Base-by-base conservation (phyloP, 2,888 invertebrate species). In the Nebria salina region DNA sequence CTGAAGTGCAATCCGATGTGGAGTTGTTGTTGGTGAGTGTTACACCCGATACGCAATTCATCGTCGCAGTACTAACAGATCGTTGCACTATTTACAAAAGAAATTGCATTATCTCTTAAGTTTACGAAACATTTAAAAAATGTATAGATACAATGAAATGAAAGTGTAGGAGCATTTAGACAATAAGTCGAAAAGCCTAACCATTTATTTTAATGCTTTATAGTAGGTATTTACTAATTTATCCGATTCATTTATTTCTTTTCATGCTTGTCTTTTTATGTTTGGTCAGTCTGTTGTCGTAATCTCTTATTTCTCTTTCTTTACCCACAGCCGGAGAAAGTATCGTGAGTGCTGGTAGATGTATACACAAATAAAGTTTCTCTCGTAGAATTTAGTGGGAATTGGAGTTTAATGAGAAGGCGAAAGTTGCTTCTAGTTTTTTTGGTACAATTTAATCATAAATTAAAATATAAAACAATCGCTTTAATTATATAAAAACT, bases 11-110 rank as follows among this genome's bases (percentile, higher is more conserved):
- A 9, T 34, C 73, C 1, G 75, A 84, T n/a, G 88, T 83, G 9
- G 79, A 82, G 66, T 83, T 83, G 41, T 82, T 82, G 65, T 83
- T 85, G 34, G 83, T 84, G 70, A 85, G 81, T 4, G 85, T 85
- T 0, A 85, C 84, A 13, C 86, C 85, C n/a, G 85, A 84, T 2
- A 85, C 84, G 8, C 86, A 86, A 20, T 85, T 86, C 85, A 86
- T 85, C 5, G 86, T 84, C n/a, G 84, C 84, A 1, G 86, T 85
- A 72, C 86, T 86, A 65, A 85, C 86, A 42, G 90, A 89, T 73
- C 88, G 86, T 7, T 89, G 87, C 82, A 91, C 91, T 91, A 88
- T 7, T 34, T 73, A 81, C 41, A 42, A 70, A 80, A 65, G 65
- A 15, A 20, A 34, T 34, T 5, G 34, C 5, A 34, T 4, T 34